Evolutionary conservation across 2,113 vertebrate genomes (phyloP).

Genomic region (Electrona antarctica): DNA sequence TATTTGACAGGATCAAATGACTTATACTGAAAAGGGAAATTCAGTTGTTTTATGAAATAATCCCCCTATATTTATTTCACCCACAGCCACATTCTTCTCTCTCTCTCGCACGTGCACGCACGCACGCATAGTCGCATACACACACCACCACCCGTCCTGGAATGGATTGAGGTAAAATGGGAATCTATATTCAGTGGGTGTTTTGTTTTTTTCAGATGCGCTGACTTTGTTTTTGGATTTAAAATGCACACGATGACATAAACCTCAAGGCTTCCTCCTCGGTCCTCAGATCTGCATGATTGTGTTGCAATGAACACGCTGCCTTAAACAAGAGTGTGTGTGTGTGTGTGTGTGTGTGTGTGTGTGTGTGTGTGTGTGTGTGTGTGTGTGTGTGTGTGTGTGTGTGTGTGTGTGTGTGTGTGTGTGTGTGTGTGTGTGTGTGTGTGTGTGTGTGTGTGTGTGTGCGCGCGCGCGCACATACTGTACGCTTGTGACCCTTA

Average conservation of each 20-base stretch:
- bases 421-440: background rate
- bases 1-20: slow-evolving; percentile 80
- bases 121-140: too few relatives aligned
- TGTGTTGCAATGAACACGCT: slow-evolving; percentile 42
- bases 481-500: background rate
- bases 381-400: background rate
- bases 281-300: slow-evolving; percentile 55
- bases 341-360: background rate
- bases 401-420: background rate
- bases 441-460: background rate
- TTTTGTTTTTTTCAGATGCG: slow-evolving; percentile 63
- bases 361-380: background rate
- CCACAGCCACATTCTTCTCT: slow-evolving; percentile 58
- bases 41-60: slow-evolving; percentile 80
- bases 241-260: slow-evolving; percentile 64
- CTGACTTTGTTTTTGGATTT: slow-evolving; percentile 72
- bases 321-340: background rate
- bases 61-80: slow-evolving; percentile 75
- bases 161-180: slow-evolving; percentile 66
- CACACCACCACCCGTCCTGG: background rate
- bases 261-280: slow-evolving; percentile 55
- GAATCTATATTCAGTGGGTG: slow-evolving; percentile 70
- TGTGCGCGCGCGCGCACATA: background rate
- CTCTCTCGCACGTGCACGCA: slow-evolving; percentile 13
- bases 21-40: slow-evolving; percentile 74